A percentile compares a stretch with the other conserved stretches of the same genome.
These are phyloP conservation scores for Acleris holmiana DNA, from an alignment of 2,888 invertebrate species.

Conservation along the genomic window DNA sequence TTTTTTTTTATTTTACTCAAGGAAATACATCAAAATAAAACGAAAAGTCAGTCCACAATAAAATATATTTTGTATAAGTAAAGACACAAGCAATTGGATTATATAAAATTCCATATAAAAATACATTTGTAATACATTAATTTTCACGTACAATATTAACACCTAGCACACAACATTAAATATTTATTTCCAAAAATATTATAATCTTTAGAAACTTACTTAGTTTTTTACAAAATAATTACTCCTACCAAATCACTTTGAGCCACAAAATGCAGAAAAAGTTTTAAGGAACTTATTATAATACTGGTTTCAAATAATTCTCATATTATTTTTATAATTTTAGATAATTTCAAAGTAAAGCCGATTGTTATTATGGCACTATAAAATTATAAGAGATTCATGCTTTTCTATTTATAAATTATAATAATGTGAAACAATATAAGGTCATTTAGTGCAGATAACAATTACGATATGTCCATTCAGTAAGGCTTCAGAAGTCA, in stretches of 20 bases:
- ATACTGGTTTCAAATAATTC: conserved; percentile 17
- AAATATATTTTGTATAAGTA: conserved; percentile 34
- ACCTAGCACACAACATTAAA: no score
- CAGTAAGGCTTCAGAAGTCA: no score
- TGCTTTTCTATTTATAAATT: no score
- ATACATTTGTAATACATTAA: conserved; percentile 12
- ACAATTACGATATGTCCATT: no score
- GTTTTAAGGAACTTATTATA: conserved; percentile 24
- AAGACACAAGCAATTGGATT: conserved; percentile 24
- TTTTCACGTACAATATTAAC: no score
- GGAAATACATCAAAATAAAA: conserved; percentile 13
- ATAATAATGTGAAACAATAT: no score
- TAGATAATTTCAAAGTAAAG: conserved; percentile 4
- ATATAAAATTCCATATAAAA: conserved; percentile 33
- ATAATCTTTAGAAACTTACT: no score
- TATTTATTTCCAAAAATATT: no score
- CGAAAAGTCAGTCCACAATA: conserved; percentile 22
- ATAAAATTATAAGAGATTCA: background rate
- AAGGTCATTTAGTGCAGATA: no score
- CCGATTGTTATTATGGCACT: conserved; percentile 24
- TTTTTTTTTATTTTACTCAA: background rate
- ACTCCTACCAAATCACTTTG: background rate
- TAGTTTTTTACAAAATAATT: background rate
- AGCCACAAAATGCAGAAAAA: background rate
- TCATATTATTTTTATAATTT: background rate